Evolutionary conservation across 1,140 invertebrate genomes (phyloP).

Genomic region (Aplysia californica): DNA sequence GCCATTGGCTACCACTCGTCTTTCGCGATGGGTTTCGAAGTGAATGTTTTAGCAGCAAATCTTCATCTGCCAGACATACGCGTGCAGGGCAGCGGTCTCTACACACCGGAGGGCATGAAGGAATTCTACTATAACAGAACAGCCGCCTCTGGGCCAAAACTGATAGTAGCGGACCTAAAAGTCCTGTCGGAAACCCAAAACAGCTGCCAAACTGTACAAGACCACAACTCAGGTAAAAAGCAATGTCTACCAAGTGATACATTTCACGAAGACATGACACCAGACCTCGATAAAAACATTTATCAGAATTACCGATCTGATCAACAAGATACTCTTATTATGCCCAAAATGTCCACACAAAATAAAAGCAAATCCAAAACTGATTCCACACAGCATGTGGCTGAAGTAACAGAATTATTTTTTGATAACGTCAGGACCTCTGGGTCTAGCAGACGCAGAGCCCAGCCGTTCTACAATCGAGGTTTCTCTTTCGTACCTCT

Average conservation of each 20-base stretch:
- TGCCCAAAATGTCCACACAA: no score
- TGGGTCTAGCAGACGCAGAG: not conserved
- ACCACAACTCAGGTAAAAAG: not conserved
- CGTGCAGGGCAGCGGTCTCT: constrained; percentile 73
- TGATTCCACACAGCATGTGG: no score
- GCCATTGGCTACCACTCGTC: constrained; percentile 70
- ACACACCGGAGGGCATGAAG: constrained; percentile 32
- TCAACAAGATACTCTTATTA: no score
- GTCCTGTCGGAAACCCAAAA: not conserved
- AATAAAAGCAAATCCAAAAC: no score
- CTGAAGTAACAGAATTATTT: not conserved
- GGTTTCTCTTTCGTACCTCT: not conserved
- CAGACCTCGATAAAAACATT: not conserved
- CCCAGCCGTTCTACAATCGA: not conserved
- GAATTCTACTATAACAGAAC: constrained; percentile 39
- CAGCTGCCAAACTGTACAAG: not conserved
- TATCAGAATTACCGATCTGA: no score
- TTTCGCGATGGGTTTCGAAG: constrained; percentile 71
- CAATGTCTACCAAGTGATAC: not conserved
- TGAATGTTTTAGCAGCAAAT: constrained; percentile 73
- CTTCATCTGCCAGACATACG: constrained; percentile 68
- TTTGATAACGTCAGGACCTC: not conserved
- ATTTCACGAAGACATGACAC: not conserved
- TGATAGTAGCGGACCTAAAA: not conserved
- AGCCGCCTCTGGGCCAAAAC: not conserved